phyloP scores from a whole-genome alignment of 2,888 invertebrate genomes.

The Dioctria linearis region DNA sequence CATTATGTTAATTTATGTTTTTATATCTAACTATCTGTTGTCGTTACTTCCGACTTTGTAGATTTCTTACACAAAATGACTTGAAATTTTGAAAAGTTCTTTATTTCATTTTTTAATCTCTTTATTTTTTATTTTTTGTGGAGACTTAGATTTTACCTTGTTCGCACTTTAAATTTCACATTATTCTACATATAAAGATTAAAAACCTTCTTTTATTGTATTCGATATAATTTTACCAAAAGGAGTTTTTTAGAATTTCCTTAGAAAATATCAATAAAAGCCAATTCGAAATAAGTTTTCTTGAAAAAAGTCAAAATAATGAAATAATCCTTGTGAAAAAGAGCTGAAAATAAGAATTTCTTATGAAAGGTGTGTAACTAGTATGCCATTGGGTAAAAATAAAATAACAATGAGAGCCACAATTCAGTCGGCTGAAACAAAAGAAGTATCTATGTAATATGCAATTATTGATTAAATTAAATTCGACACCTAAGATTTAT shows the following conservation, averaged over 20 bases:
- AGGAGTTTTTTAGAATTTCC: neutral
- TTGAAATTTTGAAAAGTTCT: neutral
- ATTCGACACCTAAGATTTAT: no score
- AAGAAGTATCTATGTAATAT: no score
- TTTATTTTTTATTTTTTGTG: neutral
- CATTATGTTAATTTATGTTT: neutral
- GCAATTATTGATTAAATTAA: no score
- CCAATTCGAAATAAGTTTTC: slow-evolving; percentile 6
- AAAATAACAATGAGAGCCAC: neutral
- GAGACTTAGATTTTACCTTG: neutral
- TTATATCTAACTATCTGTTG: slow-evolving; percentile 4
- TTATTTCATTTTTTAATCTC: neutral
- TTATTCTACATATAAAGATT: slow-evolving; percentile 30
- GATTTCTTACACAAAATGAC: slow-evolving; percentile 8
- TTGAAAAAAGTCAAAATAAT: slow-evolving; percentile 17
- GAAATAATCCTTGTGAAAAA: slow-evolving; percentile 13
- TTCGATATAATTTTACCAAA: slow-evolving; percentile 34
- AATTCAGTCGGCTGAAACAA: no score
- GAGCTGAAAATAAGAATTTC: slow-evolving; percentile 47
- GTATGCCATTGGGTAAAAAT: slow-evolving; percentile 11
- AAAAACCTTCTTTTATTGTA: slow-evolving; percentile 17
- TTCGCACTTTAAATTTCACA: slow-evolving; percentile 6
- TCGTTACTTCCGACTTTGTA: neutral
- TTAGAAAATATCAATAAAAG: slow-evolving; percentile 11
- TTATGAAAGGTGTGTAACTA: slow-evolving; percentile 6